These are phyloP conservation scores for Lasiommata megera DNA, from an alignment of 2,888 invertebrate genomes.

Conservation along the genomic window DNA sequence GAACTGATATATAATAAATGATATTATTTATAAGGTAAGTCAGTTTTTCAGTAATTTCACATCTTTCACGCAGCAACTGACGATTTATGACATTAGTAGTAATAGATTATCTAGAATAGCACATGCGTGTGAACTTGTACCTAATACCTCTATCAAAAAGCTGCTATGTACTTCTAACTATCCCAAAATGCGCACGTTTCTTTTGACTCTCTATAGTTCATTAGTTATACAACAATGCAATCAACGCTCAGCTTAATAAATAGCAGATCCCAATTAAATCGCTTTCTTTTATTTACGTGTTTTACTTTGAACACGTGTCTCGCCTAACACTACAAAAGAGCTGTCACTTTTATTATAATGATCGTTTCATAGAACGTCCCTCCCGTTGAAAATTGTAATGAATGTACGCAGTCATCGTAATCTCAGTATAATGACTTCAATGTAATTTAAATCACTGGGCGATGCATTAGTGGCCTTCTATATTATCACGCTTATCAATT, in stretches of 20 bases:
- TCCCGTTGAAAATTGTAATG: conserved; percentile 37
- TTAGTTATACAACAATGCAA: conserved; percentile 8
- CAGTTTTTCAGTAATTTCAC: no score
- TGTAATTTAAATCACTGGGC: conserved; percentile 70
- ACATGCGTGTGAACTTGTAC: no score
- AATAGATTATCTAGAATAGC: no score
- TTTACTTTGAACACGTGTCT: conserved; percentile 61
- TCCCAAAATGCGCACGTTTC: not conserved
- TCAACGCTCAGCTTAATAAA: conserved; percentile 14
- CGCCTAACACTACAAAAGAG: conserved; percentile 33
- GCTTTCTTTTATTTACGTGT: conserved; percentile 42
- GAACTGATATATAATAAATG: no score
- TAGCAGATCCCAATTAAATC: conserved; percentile 43
- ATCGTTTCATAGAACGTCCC: conserved; percentile 47
- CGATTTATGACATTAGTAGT: no score
- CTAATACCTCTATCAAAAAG: not conserved
- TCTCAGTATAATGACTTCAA: conserved; percentile 62
- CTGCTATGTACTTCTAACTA: not conserved
- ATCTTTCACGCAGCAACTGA: no score
- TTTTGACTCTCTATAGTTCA: not conserved
- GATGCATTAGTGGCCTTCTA: conserved; percentile 62
- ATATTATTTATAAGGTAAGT: no score
- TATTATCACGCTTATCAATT: conserved; percentile 73
- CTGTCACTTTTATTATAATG: conserved; percentile 39
- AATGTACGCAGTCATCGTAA: conserved; percentile 51